Evolutionary conservation across 2,113 vertebrate species (phyloP).

Genomic region (Taxidea taxus): DNA sequence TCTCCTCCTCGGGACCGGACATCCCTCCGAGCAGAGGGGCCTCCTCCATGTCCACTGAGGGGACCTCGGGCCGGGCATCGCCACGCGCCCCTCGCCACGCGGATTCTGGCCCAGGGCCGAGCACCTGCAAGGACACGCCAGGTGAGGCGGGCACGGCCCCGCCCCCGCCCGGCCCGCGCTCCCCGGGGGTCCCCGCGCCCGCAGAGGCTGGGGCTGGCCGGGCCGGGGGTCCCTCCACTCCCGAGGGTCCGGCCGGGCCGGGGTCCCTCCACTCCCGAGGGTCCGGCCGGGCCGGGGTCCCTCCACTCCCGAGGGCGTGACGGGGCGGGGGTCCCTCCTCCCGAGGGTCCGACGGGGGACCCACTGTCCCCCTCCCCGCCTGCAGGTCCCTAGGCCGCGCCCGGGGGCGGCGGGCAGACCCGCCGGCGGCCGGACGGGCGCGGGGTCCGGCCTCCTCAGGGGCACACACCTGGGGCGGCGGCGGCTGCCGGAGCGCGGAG

Average conservation of each 20-base stretch:
- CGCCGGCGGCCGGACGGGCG: not conserved
- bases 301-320: too few species aligned
- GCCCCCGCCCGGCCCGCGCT: too few species aligned
- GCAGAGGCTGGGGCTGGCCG: too few species aligned
- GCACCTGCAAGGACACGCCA: not conserved
- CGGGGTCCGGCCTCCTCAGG: not conserved
- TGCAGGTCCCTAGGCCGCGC: not conserved
- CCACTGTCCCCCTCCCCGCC: not conserved
- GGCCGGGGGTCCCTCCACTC: fast-evolving
- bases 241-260: fast-evolving
- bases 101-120: fast-evolving
- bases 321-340: fast-evolving
- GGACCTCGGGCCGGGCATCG: not conserved
- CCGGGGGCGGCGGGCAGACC: not conserved
- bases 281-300: too few species aligned
- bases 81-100: not conserved
- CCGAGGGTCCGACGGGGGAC: not conserved
- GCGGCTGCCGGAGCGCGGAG: fast-evolving
- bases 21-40: constrained; percentile 17
- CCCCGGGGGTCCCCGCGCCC: not conserved
- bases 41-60: constrained; percentile 38
- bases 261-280: not conserved
- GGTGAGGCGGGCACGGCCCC: not conserved
- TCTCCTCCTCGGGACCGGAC: constrained; percentile 47
- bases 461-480: not conserved